phyloP scores from a whole-genome alignment of 2,797 vertebrate species.

The Acipenser transmontanus region DNA sequence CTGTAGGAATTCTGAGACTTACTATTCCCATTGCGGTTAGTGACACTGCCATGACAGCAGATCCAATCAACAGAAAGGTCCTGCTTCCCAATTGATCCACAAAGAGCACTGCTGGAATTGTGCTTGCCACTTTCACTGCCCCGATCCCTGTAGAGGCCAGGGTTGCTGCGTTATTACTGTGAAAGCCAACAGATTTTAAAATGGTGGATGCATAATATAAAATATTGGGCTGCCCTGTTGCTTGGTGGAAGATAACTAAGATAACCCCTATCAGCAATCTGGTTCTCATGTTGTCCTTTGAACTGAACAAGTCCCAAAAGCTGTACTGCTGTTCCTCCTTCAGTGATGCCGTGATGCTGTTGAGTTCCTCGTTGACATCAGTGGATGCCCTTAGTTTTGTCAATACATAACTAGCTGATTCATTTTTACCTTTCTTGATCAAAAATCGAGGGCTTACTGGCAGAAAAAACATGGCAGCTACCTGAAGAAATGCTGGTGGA shows the following conservation, averaged over 20 bases:
- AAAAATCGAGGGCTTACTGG: constrained; percentile 88
- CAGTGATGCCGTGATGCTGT: constrained; percentile 71
- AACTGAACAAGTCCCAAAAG: constrained; percentile 77
- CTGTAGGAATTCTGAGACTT: constrained; percentile 72
- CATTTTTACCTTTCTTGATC: constrained; percentile 68
- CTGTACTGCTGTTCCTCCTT: constrained; percentile 78
- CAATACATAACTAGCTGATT: constrained; percentile 71
- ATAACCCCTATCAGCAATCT: constrained; percentile 76
- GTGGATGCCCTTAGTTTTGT: constrained; percentile 58
- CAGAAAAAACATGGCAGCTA: constrained; percentile 72
- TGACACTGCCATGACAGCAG: constrained; percentile 76
- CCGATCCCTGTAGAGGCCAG: constrained; percentile 88
- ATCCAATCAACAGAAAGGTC: constrained; percentile 79
- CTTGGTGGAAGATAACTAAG: constrained; percentile 86
- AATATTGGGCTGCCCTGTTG: constrained; percentile 88
- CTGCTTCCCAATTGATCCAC: constrained; percentile 86
- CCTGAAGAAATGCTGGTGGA: constrained; percentile 75
- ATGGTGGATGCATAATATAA: constrained; percentile 87
- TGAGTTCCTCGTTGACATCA: constrained; percentile 68
- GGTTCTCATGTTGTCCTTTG: constrained; percentile 79
- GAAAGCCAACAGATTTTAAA: constrained; percentile 84
- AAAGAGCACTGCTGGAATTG: constrained; percentile 77
- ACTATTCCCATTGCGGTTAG: constrained; percentile 71
- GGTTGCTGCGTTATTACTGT: constrained; percentile 83
- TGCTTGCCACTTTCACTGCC: constrained; percentile 80